Base-by-base conservation (phyloP, 2,113 vertebrate genomes). In the Phyllostomus hastatus region DNA sequence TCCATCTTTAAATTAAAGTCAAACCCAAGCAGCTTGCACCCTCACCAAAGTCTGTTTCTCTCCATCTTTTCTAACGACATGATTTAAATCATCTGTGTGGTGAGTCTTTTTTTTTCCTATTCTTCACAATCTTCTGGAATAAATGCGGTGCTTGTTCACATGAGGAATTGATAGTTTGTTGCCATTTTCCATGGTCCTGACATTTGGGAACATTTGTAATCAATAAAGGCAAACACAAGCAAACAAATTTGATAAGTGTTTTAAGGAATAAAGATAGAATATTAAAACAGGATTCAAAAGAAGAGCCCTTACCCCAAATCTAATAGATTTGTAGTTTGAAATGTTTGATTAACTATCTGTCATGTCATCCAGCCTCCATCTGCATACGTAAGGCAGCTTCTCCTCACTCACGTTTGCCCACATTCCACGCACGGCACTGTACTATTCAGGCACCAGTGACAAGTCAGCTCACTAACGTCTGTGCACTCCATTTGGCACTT, bases 31-130 rank as follows among this genome's bases (percentile, higher is more conserved):
- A 94, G 91, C 95, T 79, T 96, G 91, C 72, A 70, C 91, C 89
- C 87, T 88, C 93, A 97, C 96, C 86, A 93, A 96, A 95, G 70
- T 87, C 96, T 96, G 94, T 91, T 97, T 96, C 93, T 90, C 89
- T 96, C 52, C 93, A 93, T 97, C 93, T 96, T 97, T 97, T 93
- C 97, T 97, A 97, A 97, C 31, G 54, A 28, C 52, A 78, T 97
- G 97, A 98, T 98, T 97, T 90, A 97, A 98, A 97, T 97, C 97
- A 97, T 97, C 97, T 98, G 97, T 90, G 72, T 72, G 66, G 82
- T 83, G 81, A 84, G 57, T 64, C 93, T 35, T 54, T 57, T 48
- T 54, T 57, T 54, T 57, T 54, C 8, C 33, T 33, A 4, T 72
- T 97, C 91, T 96, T 93, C 76, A 24, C 48, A 91, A 93, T 96